phyloP scores from a whole-genome alignment of 1,140 invertebrate genomes.

The Thaumetopoea pityocampa region DNA sequence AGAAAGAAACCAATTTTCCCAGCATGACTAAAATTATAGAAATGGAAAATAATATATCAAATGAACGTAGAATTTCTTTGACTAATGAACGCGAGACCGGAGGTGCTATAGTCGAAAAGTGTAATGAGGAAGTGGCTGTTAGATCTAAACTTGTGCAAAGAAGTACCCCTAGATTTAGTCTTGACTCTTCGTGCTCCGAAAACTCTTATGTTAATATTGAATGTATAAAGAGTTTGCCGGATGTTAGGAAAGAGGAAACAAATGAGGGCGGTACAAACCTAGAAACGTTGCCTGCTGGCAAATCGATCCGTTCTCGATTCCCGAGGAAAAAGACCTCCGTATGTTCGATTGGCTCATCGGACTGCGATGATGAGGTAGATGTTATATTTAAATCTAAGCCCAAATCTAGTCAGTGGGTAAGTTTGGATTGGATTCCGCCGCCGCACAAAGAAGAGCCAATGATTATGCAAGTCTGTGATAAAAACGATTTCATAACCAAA shows the following conservation, averaged over 20 bases:
- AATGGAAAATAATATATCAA: constrained; percentile 71
- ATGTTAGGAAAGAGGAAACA: constrained; percentile 62
- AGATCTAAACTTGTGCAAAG: constrained; percentile 60
- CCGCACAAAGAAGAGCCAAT: constrained; percentile 72
- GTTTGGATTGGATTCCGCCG: constrained; percentile 73
- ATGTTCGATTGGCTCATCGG: constrained; percentile 72
- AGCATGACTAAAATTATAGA: constrained; percentile 71
- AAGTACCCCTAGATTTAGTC: constrained; percentile 67
- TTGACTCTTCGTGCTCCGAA: constrained; percentile 74
- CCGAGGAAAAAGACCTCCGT: constrained; percentile 72
- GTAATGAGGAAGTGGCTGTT: constrained; percentile 48
- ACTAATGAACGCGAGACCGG: constrained; percentile 65
- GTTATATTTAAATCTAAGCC: constrained; percentile 76
- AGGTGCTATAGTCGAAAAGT: constrained; percentile 45
- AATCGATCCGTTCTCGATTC: constrained; percentile 59
- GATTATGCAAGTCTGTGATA: constrained; percentile 69
- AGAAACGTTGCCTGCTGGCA: constrained; percentile 45
- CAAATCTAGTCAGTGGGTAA: constrained; percentile 76
- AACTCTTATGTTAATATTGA: constrained; percentile 75
- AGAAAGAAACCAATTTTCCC: constrained; percentile 56
- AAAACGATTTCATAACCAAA: constrained; percentile 74
- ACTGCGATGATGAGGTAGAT: constrained; percentile 71
- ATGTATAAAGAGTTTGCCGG: constrained; percentile 67
- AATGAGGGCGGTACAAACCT: constrained; percentile 37
- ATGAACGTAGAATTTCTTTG: constrained; percentile 65